Evolutionary conservation across 2,113 vertebrate species (phyloP).

Genomic region (Vimba vimba): DNA sequence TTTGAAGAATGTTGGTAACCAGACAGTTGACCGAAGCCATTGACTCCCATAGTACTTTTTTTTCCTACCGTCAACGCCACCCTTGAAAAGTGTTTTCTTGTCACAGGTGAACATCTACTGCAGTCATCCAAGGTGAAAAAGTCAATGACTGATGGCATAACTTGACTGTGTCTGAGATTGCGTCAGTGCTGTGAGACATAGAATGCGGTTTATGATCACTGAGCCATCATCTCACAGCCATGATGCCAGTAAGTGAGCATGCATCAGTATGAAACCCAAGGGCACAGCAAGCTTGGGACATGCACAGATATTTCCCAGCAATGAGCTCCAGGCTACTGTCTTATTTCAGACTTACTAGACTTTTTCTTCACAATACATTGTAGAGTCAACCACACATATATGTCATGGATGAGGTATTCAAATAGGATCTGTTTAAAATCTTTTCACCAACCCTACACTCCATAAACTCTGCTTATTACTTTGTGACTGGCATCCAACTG

Average conservation of each 20-base stretch:
- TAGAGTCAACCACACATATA: not conserved
- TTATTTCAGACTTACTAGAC: not conserved
- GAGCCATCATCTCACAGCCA: not conserved
- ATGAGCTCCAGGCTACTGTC: not conserved
- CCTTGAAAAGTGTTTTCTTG: not conserved
- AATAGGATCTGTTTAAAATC: conserved; percentile 27
- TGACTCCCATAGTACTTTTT: too few relatives aligned
- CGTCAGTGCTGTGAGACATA: not conserved
- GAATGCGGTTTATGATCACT: not conserved
- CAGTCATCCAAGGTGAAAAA: not conserved
- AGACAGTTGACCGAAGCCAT: too few relatives aligned
- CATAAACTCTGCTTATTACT: conserved; percentile 31
- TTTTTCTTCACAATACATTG: not conserved
- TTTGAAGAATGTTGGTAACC: too few relatives aligned
- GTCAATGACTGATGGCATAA: not conserved
- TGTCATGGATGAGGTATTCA: conserved; percentile 24
- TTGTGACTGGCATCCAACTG: conserved; percentile 8
- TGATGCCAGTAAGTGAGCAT: not conserved
- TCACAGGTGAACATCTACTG: not conserved
- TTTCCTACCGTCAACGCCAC: too few relatives aligned
- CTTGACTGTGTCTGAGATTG: not conserved
- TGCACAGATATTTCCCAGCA: conserved; percentile 14
- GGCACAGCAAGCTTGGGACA: conserved; percentile 2
- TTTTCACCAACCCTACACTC: conserved; percentile 8
- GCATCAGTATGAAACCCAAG: not conserved